Conservation (phyloP, 2,113 vertebrate species). For the Holacanthus passer region DNA sequence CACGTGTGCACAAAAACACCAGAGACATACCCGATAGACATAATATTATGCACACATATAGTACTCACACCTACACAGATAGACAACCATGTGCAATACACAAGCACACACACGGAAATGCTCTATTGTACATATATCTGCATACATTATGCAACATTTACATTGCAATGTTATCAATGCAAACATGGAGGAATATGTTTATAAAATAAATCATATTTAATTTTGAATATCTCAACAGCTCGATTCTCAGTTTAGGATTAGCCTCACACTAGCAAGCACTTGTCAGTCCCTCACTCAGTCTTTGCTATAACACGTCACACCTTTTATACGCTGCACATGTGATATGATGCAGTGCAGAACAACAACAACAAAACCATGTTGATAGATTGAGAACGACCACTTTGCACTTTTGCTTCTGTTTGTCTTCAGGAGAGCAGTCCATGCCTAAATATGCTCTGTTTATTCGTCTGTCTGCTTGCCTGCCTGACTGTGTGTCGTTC, state of each 20-base stretch:
- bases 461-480: constrained; percentile 49
- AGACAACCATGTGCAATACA: constrained; percentile 64
- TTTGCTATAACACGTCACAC: constrained; percentile 46
- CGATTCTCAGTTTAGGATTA: constrained; percentile 35
- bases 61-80: constrained; percentile 50
- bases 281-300: constrained; percentile 28
- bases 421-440: constrained; percentile 68
- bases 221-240: constrained; percentile 45
- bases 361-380: constrained; percentile 43
- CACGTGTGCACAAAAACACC: constrained; percentile 49
- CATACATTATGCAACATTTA: constrained; percentile 76
- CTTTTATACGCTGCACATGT: constrained; percentile 64
- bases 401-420: constrained; percentile 83
- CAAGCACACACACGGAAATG: constrained; percentile 70
- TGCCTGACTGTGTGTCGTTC: constrained; percentile 56
- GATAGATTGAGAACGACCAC: constrained; percentile 70
- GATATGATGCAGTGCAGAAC: constrained; percentile 34
- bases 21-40: constrained; percentile 44
- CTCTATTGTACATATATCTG: constrained; percentile 72
- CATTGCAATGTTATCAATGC: constrained; percentile 73
- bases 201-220: constrained; percentile 30
- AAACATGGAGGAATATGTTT: constrained; percentile 67
- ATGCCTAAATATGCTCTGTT: constrained; percentile 51
- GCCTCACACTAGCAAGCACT: constrained; percentile 29
- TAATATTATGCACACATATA: constrained; percentile 58